These are phyloP conservation scores for Stomatorhinus ivindoensis DNA, from an alignment of 2,113 vertebrate species.

Conservation along the genomic window DNA sequence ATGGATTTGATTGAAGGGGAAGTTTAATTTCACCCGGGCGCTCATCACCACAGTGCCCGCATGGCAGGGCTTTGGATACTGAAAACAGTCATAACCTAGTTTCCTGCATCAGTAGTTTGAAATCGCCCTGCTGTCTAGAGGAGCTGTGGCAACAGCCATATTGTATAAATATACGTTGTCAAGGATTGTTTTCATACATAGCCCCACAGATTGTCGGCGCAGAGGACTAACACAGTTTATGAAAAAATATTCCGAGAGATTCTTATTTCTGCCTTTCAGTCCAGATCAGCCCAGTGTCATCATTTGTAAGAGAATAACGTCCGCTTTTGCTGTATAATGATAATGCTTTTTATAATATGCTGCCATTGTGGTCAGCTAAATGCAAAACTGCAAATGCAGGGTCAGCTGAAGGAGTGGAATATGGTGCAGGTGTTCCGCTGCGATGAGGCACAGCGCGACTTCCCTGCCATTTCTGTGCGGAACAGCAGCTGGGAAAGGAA, in stretches of 20 bases:
- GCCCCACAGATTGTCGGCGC: background rate
- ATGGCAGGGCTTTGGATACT: background rate
- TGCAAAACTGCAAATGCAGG: constrained; percentile 47
- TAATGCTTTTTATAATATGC: constrained; percentile 9
- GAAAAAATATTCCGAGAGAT: background rate
- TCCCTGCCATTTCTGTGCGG: constrained; percentile 25
- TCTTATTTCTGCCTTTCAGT: background rate
- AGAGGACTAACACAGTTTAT: background rate
- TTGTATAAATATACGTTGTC: background rate
- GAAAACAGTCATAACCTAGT: background rate
- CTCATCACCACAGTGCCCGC: background rate
- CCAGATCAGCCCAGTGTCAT: background rate
- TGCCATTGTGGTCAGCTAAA: constrained; percentile 36
- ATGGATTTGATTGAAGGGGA: background rate
- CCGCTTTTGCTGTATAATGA: constrained; percentile 26
- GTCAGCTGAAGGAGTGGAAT: constrained; percentile 39
- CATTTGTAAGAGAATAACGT: constrained; percentile 15
- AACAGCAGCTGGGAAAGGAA: constrained; percentile 30
- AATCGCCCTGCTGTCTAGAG: background rate
- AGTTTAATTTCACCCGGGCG: background rate
- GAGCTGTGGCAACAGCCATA: background rate
- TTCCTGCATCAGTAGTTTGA: background rate
- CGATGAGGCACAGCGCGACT: background rate
- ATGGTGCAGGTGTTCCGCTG: background rate
- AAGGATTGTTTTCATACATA: background rate